Base-by-base conservation (phyloP, 1,140 invertebrate genomes). In the Drosophila tristis region DNA sequence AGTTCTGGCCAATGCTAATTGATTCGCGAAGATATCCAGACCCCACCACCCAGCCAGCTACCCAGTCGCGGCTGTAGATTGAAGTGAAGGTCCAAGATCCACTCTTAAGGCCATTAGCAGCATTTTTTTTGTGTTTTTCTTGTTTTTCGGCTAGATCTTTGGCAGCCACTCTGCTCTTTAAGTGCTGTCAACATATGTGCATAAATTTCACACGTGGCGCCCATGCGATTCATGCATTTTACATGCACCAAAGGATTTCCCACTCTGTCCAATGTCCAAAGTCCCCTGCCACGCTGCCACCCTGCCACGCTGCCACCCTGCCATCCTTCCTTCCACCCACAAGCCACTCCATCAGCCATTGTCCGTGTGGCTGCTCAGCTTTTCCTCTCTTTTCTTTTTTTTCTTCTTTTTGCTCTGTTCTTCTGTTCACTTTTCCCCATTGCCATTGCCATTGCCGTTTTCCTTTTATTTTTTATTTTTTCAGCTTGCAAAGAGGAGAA, bases 201-300 rank as follows among this genome's bases (percentile, higher is more conserved):
- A 86, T 86, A 86, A 87, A 86, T 87, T 86, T 86, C 82, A 87
- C 82, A 86, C 82, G 82, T 86, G 64, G 68, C 81, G 61, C 78
- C 70, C 73, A 59, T 39, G 35, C 48, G 62, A 62, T 50, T 78
- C 74, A 87, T 86, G 82, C 82, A 86, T 86, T 87, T 87, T 72
- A 87, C 74, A 86, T 86, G 70, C 70, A 81, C 74, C 77, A 61
- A 87, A 87, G 82, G 82, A 81, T 81, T 87, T 81, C 48, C 50
- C 81, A 71, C 47, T 66, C 31, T 35, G 31, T 54, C 68, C 65
- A 49, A 16, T 26, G 25, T 31, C 35, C 26, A n/a, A n/a, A n/a
- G n/a, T n/a, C 26, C 26, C 16, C 16, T 16, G 16, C 16, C 16
- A 16, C 16, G 16, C 16, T 26, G 20, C 26, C 26, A 6, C 25